phyloP scores from a whole-genome alignment of 1,140 invertebrate genomes.

The Drosophila lacertosa region DNA sequence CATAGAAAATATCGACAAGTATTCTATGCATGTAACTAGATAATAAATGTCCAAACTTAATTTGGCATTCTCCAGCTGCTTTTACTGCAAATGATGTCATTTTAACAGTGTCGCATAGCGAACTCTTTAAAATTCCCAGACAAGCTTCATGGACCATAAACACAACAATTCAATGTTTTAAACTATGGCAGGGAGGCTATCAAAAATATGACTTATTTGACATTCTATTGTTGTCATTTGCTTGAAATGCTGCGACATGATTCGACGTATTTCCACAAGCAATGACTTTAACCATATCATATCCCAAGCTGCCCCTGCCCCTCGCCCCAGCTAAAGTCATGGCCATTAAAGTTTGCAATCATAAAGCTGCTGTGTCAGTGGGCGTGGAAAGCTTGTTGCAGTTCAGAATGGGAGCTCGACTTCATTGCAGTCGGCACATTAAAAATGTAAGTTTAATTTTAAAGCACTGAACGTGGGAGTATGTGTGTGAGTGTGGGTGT shows the following conservation, averaged over 20 bases:
- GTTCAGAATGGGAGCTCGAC: slow-evolving; percentile 3
- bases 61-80: background rate
- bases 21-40: too few relatives aligned
- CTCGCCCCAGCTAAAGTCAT: slow-evolving; percentile 34
- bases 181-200: background rate
- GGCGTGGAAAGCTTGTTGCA: background rate
- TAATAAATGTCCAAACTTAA: too few relatives aligned
- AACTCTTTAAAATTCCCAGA: slow-evolving; percentile 22
- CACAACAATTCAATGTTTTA: slow-evolving; percentile 13
- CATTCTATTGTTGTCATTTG: slow-evolving; percentile 43
- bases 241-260: slow-evolving; percentile 32
- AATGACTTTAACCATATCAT: slow-evolving; percentile 10
- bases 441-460: slow-evolving; percentile 77
- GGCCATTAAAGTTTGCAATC: slow-evolving; percentile 62
- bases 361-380: slow-evolving; percentile 53
- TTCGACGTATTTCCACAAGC: slow-evolving; percentile 37
- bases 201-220: slow-evolving; percentile 32
- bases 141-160: slow-evolving; percentile 26
- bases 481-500: slow-evolving; percentile 4
- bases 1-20: too few relatives aligned
- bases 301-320: background rate
- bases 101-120: slow-evolving; percentile 1
- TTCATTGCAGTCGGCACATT: slow-evolving; percentile 48
- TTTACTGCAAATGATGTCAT: background rate
- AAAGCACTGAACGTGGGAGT: slow-evolving; percentile 43